phyloP scores from a whole-genome alignment of 2,888 invertebrate genomes.

The Heliconius ismenius region DNA sequence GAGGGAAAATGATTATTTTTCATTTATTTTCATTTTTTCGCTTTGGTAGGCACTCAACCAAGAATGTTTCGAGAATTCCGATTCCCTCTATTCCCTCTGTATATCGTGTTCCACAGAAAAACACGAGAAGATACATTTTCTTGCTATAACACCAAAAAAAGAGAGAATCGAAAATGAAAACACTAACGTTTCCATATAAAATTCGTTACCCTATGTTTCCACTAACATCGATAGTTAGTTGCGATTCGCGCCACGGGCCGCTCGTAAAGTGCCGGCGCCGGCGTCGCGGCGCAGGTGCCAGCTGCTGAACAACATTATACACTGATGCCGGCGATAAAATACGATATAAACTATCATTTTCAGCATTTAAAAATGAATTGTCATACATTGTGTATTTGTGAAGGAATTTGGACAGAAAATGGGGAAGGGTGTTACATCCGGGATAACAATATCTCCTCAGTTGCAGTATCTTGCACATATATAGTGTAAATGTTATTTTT shows the following conservation, averaged over 20 bases:
- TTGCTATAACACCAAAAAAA: background rate
- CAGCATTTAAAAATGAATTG: slow-evolving; percentile 28
- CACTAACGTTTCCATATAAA: background rate
- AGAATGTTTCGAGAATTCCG: too few relatives aligned
- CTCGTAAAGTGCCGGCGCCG: slow-evolving; percentile 67
- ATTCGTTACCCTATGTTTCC: slow-evolving; percentile 48
- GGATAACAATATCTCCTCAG: too few relatives aligned
- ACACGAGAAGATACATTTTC: too few relatives aligned
- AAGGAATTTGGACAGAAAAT: too few relatives aligned
- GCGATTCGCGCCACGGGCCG: slow-evolving; percentile 70
- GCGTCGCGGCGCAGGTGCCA: slow-evolving; percentile 60
- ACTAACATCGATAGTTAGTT: slow-evolving; percentile 61
- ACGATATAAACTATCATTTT: slow-evolving; percentile 36
- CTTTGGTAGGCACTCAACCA: too few relatives aligned
- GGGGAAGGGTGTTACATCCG: too few relatives aligned
- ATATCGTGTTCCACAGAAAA: too few relatives aligned
- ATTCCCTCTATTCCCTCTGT: too few relatives aligned
- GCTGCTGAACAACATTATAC: slow-evolving; percentile 55
- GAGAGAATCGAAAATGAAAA: background rate
- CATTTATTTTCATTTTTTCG: too few relatives aligned
- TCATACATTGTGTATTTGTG: slow-evolving; percentile 6
- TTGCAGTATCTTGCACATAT: too few relatives aligned
- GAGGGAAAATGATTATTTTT: too few relatives aligned
- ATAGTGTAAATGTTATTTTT: too few relatives aligned
- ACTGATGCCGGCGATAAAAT: slow-evolving; percentile 46